Evolutionary conservation across 2,113 vertebrate genomes (phyloP).

Genomic region (Typhlomys cinereus): DNA sequence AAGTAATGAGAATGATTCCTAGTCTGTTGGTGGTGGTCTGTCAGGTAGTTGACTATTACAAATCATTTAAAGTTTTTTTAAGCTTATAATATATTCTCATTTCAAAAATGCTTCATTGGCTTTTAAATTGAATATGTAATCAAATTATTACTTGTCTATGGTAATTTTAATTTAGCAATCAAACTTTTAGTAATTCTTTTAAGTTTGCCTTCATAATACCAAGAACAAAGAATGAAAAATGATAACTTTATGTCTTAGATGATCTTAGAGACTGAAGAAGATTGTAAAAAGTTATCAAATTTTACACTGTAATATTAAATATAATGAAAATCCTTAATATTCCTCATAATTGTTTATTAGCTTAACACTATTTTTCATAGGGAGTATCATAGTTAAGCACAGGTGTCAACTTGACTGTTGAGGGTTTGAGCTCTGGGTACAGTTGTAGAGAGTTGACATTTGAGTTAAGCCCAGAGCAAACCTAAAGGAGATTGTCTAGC

Average conservation of each 20-base stretch:
- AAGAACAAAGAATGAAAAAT: not conserved
- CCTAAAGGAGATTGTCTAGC: too few relatives aligned
- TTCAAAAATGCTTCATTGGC: not conserved
- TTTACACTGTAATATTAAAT: not conserved
- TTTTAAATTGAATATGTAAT: not conserved
- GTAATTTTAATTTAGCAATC: constrained; percentile 13
- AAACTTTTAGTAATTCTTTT: not conserved
- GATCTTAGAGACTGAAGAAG: not conserved
- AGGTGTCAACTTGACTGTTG: too few relatives aligned
- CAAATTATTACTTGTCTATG: not conserved
- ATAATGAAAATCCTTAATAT: not conserved
- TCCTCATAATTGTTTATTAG: not conserved
- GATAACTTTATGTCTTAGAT: not conserved
- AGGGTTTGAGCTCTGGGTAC: too few relatives aligned
- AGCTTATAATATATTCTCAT: not conserved
- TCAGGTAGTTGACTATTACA: not conserved
- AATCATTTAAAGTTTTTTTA: not conserved
- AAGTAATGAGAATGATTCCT: not conserved
- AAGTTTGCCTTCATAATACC: not conserved
- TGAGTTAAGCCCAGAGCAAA: too few relatives aligned
- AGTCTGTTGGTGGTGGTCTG: not conserved
- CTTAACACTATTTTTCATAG: not conserved
- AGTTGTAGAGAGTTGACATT: too few relatives aligned
- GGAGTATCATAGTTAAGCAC: too few relatives aligned
- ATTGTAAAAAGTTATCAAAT: not conserved